Conservation (phyloP, 2,888 invertebrate species). For the Adelphocoris suturalis region DNA sequence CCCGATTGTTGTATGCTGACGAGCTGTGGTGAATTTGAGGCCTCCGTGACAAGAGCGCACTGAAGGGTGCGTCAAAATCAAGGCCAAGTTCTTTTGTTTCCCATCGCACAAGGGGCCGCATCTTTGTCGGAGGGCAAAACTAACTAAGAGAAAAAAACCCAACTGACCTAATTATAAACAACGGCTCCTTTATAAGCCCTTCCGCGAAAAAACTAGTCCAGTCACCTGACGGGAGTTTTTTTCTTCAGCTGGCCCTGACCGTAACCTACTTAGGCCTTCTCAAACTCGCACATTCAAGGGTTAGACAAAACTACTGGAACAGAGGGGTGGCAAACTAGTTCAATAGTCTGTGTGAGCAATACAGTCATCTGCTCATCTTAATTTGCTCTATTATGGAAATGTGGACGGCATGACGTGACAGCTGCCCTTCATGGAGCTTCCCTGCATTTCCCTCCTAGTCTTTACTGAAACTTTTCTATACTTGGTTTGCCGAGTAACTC, state of each 20-base stretch:
- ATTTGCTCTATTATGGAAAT: constrained; percentile 26
- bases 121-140: not conserved
- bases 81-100: constrained; percentile 20
- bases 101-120: not conserved
- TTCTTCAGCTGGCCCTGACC: constrained; percentile 11
- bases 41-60: not conserved
- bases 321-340: not conserved
- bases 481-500: too few relatives aligned
- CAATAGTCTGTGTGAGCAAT: not conserved
- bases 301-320: not conserved
- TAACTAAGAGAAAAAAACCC: constrained; percentile 5
- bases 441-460: too few relatives aligned
- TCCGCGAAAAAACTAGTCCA: constrained; percentile 1
- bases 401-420: not conserved
- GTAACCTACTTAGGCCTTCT: not conserved
- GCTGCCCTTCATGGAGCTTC: constrained; percentile 2
- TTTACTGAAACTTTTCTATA: too few relatives aligned
- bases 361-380: constrained; percentile 14
- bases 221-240: not conserved
- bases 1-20: constrained; percentile 9
- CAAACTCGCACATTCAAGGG: not conserved
- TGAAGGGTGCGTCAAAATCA: constrained; percentile 27
- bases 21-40: not conserved
- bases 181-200: not conserved
- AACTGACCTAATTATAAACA: constrained; percentile 32